Percentiles rank a stretch among this genome's conserved stretches.
phyloP scores from a whole-genome alignment of 2,888 invertebrate genomes.

The Microchrysa polita region DNA sequence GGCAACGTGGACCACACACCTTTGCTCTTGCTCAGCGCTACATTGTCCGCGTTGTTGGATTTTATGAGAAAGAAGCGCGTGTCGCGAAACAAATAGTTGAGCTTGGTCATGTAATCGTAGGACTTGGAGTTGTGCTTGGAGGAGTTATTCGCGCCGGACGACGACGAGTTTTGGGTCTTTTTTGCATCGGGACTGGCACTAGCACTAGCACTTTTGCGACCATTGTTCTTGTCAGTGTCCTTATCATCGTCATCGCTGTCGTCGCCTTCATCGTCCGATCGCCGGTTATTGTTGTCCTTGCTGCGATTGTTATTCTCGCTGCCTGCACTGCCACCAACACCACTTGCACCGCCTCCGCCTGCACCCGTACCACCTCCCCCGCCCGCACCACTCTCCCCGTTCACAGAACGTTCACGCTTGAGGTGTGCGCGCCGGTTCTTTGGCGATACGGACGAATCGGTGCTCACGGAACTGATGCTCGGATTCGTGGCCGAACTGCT shows the following conservation, averaged over 20 bases:
- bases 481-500: constrained; percentile 77
- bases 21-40: constrained; percentile 91
- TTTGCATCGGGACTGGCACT: constrained; percentile 40
- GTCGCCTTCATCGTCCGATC: constrained; percentile 44
- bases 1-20: constrained; percentile 98
- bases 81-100: constrained; percentile 94
- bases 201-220: constrained; percentile 28
- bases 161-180: constrained; percentile 34
- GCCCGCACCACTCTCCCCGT: constrained; percentile 45
- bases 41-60: constrained; percentile 97
- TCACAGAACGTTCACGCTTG: constrained; percentile 65
- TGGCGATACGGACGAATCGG: constrained; percentile 70
- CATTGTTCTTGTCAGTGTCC: constrained; percentile 45
- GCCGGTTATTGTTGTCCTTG: constrained; percentile 36
- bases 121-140: constrained; percentile 68
- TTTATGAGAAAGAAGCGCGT: constrained; percentile 96
- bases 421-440: constrained; percentile 69
- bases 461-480: constrained; percentile 81
- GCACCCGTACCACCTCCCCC: neutral
- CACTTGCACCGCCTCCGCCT: constrained; percentile 30
- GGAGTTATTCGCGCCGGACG: constrained; percentile 56
- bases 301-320: constrained; percentile 21
- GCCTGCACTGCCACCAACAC: neutral
- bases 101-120: constrained; percentile 86
- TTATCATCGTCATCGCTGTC: constrained; percentile 31